Conservation (phyloP, 1,140 invertebrate genomes). For the Magallana gigas region DNA sequence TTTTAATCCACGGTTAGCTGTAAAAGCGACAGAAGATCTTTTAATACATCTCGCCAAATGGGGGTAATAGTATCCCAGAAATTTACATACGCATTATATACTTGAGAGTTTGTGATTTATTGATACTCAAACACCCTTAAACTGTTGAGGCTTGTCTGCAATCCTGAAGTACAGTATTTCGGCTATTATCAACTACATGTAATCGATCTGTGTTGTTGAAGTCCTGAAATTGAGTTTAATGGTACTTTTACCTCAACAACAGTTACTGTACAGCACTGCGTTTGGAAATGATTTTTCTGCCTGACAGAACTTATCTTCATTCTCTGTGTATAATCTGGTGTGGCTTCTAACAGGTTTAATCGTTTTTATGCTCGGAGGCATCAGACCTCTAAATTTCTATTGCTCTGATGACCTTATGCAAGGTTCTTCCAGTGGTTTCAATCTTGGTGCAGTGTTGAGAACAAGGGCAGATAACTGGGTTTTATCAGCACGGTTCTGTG, state of each 20-base stretch:
- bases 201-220: too few relatives aligned
- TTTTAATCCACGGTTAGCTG: background rate
- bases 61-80: background rate
- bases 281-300: too few relatives aligned
- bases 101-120: slow-evolving; percentile 19
- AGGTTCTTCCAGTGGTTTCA: background rate
- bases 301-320: too few relatives aligned
- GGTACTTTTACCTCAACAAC: too few relatives aligned
- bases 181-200: too few relatives aligned
- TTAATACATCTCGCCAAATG: slow-evolving; percentile 7
- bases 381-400: background rate
- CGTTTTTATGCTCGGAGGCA: background rate
- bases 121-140: background rate
- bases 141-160: background rate
- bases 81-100: slow-evolving; percentile 27
- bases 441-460: background rate
- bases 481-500: slow-evolving; percentile 17
- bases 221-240: too few relatives aligned
- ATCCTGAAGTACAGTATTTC: background rate
- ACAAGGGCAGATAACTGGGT: background rate
- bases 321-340: too few relatives aligned
- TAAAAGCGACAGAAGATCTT: background rate
- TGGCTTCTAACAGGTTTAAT: too few relatives aligned
- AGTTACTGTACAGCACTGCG: too few relatives aligned
- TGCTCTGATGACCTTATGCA: background rate